A percentile compares a stretch with the other conserved stretches of the same genome.
These are phyloP conservation scores for Theocolax elegans DNA, from an alignment of 1,140 invertebrate genomes.

Conservation along the genomic window DNA sequence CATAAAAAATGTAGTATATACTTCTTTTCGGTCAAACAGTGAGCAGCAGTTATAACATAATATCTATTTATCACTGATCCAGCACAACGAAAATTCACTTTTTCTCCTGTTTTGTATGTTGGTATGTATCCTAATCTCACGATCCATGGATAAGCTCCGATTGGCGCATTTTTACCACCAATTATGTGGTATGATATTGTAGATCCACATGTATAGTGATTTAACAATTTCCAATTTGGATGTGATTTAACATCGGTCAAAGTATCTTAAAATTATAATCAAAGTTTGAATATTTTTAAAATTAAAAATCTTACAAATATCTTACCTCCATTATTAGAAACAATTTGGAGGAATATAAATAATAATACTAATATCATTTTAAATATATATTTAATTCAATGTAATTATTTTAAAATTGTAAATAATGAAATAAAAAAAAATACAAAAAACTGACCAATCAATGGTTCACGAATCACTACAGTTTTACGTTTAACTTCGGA, in stretches of 20 bases:
- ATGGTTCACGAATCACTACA: no score
- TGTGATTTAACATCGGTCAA: slow-evolving; percentile 50
- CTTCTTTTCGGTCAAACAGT: slow-evolving; percentile 70
- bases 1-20: slow-evolving; percentile 28
- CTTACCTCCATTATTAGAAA: no score
- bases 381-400: no score
- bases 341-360: no score
- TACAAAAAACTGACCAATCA: no score
- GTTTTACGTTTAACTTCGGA: no score
- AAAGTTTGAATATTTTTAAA: no score
- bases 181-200: slow-evolving; percentile 72
- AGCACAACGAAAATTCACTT: slow-evolving; percentile 69
- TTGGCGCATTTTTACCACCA: slow-evolving; percentile 70
- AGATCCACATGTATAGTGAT: slow-evolving; percentile 66
- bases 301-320: no score
- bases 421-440: no score
- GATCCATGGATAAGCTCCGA: slow-evolving; percentile 79
- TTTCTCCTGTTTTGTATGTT: slow-evolving; percentile 49
- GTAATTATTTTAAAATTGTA: no score
- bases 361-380: no score
- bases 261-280: neutral
- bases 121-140: slow-evolving; percentile 72
- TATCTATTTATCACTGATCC: slow-evolving; percentile 72
- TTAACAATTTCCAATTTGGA: slow-evolving; percentile 62
- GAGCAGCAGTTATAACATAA: slow-evolving; percentile 76